These are phyloP conservation scores for Leucophenga maculata DNA, from an alignment of 2,888 invertebrate genomes.

Conservation along the genomic window DNA sequence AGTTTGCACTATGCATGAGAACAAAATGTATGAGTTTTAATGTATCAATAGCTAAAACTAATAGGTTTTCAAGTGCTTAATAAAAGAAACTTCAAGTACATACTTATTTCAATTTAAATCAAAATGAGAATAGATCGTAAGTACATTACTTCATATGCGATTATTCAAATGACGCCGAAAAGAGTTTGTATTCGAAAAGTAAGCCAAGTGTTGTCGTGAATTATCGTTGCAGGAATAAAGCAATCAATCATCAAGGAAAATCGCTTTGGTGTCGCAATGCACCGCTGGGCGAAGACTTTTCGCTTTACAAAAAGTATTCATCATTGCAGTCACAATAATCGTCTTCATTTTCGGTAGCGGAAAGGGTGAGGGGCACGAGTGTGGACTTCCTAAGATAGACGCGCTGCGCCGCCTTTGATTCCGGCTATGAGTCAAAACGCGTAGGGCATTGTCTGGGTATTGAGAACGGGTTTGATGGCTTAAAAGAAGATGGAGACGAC, in stretches of 20 bases:
- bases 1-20: too few relatives aligned
- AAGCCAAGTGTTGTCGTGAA: slow-evolving; percentile 11
- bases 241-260: slow-evolving; percentile 61
- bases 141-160: too few relatives aligned
- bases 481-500: slow-evolving; percentile 22
- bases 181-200: too few relatives aligned
- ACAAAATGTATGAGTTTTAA: too few relatives aligned
- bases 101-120: too few relatives aligned
- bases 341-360: slow-evolving; percentile 61
- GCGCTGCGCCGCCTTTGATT: slow-evolving; percentile 63
- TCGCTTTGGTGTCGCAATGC: slow-evolving; percentile 66
- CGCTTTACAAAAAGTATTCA: slow-evolving; percentile 66
- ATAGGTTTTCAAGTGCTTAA: slow-evolving; percentile 37
- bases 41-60: too few relatives aligned
- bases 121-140: too few relatives aligned
- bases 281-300: slow-evolving; percentile 66
- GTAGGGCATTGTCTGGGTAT: slow-evolving; percentile 14
- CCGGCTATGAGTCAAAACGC: slow-evolving; percentile 58
- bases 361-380: slow-evolving; percentile 32
- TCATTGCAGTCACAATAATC: slow-evolving; percentile 61
- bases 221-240: slow-evolving; percentile 52
- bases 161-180: too few relatives aligned
- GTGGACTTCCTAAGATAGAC: slow-evolving; percentile 39
- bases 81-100: slow-evolving; percentile 29
- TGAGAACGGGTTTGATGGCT: neutral